A percentile compares a stretch with the other conserved stretches of the same genome.
These are phyloP conservation scores for Nephrocerus scutellatus DNA, from an alignment of 2,888 invertebrate species.

Conservation along the genomic window DNA sequence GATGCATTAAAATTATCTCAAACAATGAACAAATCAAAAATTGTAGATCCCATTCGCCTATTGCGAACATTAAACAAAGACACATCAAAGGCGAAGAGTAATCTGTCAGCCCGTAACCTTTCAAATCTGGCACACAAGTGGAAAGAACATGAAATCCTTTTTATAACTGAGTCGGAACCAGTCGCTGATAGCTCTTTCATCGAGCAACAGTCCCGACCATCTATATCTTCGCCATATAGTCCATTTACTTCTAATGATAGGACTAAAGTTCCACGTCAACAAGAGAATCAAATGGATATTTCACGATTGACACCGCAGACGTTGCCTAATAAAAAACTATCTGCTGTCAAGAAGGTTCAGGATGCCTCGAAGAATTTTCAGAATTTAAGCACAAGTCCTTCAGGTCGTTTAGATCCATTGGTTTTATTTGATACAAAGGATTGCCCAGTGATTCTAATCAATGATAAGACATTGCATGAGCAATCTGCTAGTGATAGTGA, in stretches of 20 bases:
- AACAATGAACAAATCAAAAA: conserved; percentile 33
- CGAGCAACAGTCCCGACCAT: conserved; percentile 7
- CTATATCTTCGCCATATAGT: conserved; percentile 26
- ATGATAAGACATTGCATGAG: too few relatives aligned
- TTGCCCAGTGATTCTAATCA: too few relatives aligned
- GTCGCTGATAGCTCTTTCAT: conserved; percentile 8
- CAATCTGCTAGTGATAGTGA: too few relatives aligned
- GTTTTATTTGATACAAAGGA: too few relatives aligned
- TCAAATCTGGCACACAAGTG: conserved; percentile 33
- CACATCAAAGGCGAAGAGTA: conserved; percentile 17
- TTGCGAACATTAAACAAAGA: conserved; percentile 38
- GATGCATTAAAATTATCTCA: too few relatives aligned
- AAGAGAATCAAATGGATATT: conserved; percentile 13
- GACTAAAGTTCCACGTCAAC: conserved; percentile 30
- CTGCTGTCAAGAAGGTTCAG: conserved; percentile 37
- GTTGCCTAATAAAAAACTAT: conserved; percentile 26
- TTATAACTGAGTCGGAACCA: conserved; percentile 26
- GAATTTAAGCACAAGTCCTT: conserved; percentile 43
- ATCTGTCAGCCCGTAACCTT: conserved; percentile 21
- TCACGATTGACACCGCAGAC: neutral
- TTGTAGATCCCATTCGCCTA: conserved; percentile 36
- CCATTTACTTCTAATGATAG: conserved; percentile 32
- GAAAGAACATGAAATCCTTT: conserved; percentile 35
- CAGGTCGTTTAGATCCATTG: conserved; percentile 40
- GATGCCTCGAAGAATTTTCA: conserved; percentile 36